A percentile compares a stretch with the other conserved stretches of the same genome.
These are phyloP conservation scores for Melanostigma gelatinosum DNA, from an alignment of 2,113 vertebrate genomes.

Conservation along the genomic window DNA sequence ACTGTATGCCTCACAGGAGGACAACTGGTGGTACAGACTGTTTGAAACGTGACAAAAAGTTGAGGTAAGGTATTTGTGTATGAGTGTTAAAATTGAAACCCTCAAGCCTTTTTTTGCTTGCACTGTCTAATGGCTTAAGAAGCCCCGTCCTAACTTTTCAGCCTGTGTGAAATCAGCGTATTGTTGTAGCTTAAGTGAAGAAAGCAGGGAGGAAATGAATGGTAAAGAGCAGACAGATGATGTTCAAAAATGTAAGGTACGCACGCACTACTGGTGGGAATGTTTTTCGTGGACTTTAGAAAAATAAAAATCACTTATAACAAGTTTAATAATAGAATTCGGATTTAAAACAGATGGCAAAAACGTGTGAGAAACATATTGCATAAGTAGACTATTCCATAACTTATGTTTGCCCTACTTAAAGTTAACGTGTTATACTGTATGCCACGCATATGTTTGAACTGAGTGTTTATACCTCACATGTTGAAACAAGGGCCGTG, in stretches of 20 bases:
- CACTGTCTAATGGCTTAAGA: constrained; percentile 21
- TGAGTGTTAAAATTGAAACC: constrained; percentile 7
- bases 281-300: background rate
- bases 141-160: constrained; percentile 2
- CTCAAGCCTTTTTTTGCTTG: constrained; percentile 10
- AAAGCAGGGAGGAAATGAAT: background rate
- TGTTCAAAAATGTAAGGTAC: background rate
- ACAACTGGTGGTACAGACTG: background rate
- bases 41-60: background rate
- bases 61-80: background rate
- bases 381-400: background rate
- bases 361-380: background rate
- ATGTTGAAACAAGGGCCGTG: background rate
- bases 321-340: background rate
- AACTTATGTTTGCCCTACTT: constrained; percentile 25
- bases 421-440: background rate
- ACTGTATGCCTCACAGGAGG: background rate
- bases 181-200: constrained; percentile 16
- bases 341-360: background rate
- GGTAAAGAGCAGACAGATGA: background rate
- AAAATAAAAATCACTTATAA: background rate
- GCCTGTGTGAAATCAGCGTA: background rate
- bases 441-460: constrained; percentile 4
- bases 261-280: background rate
- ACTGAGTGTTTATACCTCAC: background rate